Base-by-base conservation (phyloP, 2,113 vertebrate genomes). In the Noctilio leporinus region DNA sequence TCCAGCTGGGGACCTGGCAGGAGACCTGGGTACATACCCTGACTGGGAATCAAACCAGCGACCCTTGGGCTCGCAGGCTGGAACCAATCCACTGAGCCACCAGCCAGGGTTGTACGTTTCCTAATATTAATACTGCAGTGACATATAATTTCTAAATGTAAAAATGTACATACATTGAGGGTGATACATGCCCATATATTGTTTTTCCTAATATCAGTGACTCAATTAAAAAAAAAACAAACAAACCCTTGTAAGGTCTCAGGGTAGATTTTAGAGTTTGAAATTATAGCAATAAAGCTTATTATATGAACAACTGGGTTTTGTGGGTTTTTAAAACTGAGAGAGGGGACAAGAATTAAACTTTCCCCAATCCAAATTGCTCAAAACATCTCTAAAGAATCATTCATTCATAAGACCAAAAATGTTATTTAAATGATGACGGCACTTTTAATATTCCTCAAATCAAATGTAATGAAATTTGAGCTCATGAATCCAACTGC, bases 351-450 rank as follows among this genome's bases (percentile, higher is more conserved):
- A 92, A 84, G 55, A 91, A 83, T 77, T 38, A 93, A 97, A 94
- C 3, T 59, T 94, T 82, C 65, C 67, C 43, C 19, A 90, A 94
- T 62, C 7, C 24, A 30, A 94, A 97, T 85, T n/a, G 40, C 33
- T 96, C 59, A 95, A 95, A 88, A 94, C 19, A 64, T 73, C 78
- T 67, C 43, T 95, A 45, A 89, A 81, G 28, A 55, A 55, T n/a
- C n/a, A n/a, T 43, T 15, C 62, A 80, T 93, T 62, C n/a, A 93
- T 51, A 22, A 28, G 40, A 51, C 62, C 55, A 89, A 96, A 94
- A 93, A 65, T 87, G 35, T 51, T 91, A 89, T 49, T 96, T 59
- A 70, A 90, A 83, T 53, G 3, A 93, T 81, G 19, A 14, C 93
- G 28, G 17, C 4, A 91, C 30, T 76, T 72, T 62, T 62, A 83